Percentiles rank a stretch among this genome's conserved stretches.
Evolutionary conservation across 2,888 invertebrate genomes (phyloP).

Genomic region (Tineola bisselliella): DNA sequence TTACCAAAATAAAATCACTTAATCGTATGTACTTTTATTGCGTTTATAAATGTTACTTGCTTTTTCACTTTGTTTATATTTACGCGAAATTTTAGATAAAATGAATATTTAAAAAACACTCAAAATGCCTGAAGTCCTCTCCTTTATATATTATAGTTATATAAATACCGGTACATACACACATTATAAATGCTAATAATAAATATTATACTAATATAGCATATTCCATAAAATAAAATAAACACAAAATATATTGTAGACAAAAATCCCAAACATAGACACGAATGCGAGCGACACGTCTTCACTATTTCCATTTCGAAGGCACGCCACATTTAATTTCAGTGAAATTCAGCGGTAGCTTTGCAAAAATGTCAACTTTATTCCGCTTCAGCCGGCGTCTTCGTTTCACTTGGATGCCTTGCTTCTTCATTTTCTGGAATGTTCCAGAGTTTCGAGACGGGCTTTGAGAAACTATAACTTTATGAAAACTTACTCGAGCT

Average conservation of each 20-base stretch:
- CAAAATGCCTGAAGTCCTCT: too few species aligned
- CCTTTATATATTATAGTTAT: too few species aligned
- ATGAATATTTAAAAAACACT: too few species aligned
- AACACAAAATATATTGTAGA: not conserved
- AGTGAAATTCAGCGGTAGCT: conserved; percentile 66
- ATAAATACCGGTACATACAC: too few species aligned
- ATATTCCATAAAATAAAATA: not conserved
- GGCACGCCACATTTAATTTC: conserved; percentile 67
- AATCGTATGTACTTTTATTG: not conserved
- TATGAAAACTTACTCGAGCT: conserved; percentile 59
- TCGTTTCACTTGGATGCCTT: conserved; percentile 57
- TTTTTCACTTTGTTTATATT: too few species aligned
- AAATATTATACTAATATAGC: not conserved
- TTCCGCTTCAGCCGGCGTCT: conserved; percentile 59
- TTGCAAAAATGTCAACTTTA: conserved; percentile 69
- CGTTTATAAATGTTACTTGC: not conserved
- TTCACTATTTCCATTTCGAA: conserved; percentile 63
- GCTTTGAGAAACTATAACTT: conserved; percentile 67
- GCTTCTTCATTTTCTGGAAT: conserved; percentile 63
- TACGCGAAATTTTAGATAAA: too few species aligned
- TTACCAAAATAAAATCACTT: not conserved
- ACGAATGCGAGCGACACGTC: conserved; percentile 22
- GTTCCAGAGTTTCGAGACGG: conserved; percentile 57
- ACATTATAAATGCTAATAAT: too few species aligned
- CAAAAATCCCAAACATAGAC: not conserved